Evolutionary conservation across 1,140 invertebrate species (phyloP).

Genomic region (Campoletis sonorensis): DNA sequence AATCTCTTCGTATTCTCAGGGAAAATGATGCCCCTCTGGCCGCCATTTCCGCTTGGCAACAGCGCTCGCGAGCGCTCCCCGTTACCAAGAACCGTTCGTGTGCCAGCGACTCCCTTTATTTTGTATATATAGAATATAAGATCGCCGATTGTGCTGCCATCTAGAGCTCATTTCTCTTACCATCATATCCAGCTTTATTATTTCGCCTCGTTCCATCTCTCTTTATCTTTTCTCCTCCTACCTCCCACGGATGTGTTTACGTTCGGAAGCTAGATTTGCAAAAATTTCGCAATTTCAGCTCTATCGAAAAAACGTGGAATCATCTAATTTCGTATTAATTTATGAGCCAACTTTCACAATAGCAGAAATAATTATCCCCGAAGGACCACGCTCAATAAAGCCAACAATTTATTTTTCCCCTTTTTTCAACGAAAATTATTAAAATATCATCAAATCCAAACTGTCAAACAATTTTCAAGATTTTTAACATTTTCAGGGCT

Average conservation of each 20-base stretch:
- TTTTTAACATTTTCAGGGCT: too few relatives aligned
- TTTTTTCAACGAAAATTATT: too few relatives aligned
- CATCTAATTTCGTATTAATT: too few relatives aligned
- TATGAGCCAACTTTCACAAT: too few relatives aligned
- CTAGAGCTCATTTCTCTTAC: slow-evolving; percentile 10
- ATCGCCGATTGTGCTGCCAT: background rate
- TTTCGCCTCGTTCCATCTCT: background rate
- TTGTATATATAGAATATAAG: background rate
- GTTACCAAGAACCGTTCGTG: slow-evolving; percentile 37
- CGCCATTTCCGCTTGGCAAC: slow-evolving; percentile 67
- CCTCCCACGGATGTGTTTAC: background rate
- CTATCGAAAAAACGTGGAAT: too few relatives aligned
- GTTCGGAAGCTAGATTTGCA: background rate
- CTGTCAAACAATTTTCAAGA: too few relatives aligned
- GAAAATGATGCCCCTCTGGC: slow-evolving; percentile 11
- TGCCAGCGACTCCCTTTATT: background rate
- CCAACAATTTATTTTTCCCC: too few relatives aligned
- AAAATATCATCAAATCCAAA: too few relatives aligned
- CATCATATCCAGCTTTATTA: slow-evolving; percentile 5
- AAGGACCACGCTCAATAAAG: too few relatives aligned
- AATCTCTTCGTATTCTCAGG: background rate
- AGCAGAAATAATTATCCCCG: too few relatives aligned
- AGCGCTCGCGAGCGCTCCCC: slow-evolving; percentile 57
- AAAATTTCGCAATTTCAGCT: background rate
- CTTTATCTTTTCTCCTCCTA: background rate